A percentile compares a stretch with the other conserved stretches of the same genome.
Evolutionary conservation across 2,797 vertebrate genomes (phyloP).

Genomic region (Ataeniobius toweri): DNA sequence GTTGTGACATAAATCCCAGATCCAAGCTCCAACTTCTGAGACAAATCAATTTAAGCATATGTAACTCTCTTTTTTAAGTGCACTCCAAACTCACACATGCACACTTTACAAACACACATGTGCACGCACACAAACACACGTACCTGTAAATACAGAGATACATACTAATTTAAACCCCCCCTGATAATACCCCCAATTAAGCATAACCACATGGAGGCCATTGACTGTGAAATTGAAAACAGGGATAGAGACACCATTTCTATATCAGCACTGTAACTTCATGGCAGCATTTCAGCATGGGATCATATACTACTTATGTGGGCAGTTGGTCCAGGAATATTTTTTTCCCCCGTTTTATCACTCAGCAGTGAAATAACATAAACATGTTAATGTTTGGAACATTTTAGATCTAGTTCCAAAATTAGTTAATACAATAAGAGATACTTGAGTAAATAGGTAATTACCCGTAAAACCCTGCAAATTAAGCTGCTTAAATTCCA

Average conservation of each 20-base stretch:
- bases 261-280: slow-evolving; percentile 51
- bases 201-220: slow-evolving; percentile 70
- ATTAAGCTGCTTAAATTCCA: slow-evolving; percentile 45
- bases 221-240: slow-evolving; percentile 79
- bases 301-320: slow-evolving; percentile 45
- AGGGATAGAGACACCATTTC: slow-evolving; percentile 60
- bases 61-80: not conserved
- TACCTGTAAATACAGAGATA: slow-evolving; percentile 32
- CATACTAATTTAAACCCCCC: slow-evolving; percentile 59
- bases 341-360: not conserved
- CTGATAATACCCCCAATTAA: slow-evolving; percentile 70
- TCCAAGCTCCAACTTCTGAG: not conserved
- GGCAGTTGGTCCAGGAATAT: slow-evolving; percentile 16
- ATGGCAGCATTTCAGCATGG: slow-evolving; percentile 36
- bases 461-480: slow-evolving; percentile 47
- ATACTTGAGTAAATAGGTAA: slow-evolving; percentile 47
- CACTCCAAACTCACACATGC: not conserved
- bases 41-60: not conserved
- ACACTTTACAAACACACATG: not conserved
- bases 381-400: slow-evolving; percentile 13
- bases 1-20: not conserved
- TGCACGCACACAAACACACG: slow-evolving; percentile 11
- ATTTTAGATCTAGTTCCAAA: slow-evolving; percentile 14
- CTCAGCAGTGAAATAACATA: not conserved
- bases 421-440: slow-evolving; percentile 41